Evolutionary conservation across 2,888 invertebrate species (phyloP).

Genomic region (Harpalus rubripes): DNA sequence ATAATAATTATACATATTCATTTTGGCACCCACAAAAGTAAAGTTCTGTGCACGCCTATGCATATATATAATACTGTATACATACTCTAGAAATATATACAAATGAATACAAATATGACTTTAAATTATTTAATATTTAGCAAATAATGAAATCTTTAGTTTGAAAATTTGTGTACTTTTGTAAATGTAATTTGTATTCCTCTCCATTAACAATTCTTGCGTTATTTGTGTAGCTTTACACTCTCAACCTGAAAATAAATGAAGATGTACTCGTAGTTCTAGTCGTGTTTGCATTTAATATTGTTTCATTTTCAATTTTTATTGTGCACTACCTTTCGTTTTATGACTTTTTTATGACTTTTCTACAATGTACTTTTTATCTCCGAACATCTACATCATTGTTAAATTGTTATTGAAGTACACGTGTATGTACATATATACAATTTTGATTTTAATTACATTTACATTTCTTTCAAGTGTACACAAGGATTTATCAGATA

Average conservation of each 20-base stretch:
- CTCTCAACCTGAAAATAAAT: background rate
- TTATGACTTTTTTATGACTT: conserved; percentile 7
- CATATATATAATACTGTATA: too few species aligned
- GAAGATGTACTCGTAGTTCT: background rate
- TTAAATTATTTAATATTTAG: too few species aligned
- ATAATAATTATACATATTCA: too few species aligned
- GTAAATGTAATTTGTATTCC: background rate
- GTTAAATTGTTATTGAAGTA: background rate
- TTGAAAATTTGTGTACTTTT: too few species aligned
- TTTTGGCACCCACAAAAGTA: too few species aligned
- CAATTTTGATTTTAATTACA: background rate
- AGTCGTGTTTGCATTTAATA: background rate
- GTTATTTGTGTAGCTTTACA: background rate
- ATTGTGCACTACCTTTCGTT: background rate
- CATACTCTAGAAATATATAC: too few species aligned
- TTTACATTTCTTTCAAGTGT: background rate
- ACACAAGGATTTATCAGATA: background rate
- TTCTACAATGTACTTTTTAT: conserved; percentile 3
- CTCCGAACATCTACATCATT: background rate
- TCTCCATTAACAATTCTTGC: background rate
- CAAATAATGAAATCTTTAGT: too few species aligned
- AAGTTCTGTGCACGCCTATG: too few species aligned
- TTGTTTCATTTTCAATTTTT: conserved; percentile 3
- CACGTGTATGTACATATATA: background rate
- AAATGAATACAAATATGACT: too few species aligned